Percentiles rank a stretch among this genome's conserved stretches.
These are phyloP conservation scores for Yponomeuta sedellus DNA, from an alignment of 2,888 invertebrate genomes.

Conservation along the genomic window DNA sequence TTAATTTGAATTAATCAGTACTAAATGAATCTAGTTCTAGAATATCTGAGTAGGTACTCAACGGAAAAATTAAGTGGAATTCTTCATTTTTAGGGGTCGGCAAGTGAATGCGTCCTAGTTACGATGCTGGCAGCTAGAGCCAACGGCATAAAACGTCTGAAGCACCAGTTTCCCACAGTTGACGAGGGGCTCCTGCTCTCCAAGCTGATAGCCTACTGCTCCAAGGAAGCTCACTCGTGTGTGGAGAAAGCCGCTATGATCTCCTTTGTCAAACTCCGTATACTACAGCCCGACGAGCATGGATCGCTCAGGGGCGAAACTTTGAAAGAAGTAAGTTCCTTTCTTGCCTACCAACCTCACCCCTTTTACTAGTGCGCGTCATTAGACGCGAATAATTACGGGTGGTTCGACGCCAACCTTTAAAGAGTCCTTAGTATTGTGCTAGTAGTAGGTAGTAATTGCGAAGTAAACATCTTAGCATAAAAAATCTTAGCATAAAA, in stretches of 20 bases:
- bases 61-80: not conserved
- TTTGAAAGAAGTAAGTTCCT: conserved; percentile 80
- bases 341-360: not conserved
- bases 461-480: no score
- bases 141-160: conserved; percentile 89
- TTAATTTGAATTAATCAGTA: not conserved
- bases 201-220: conserved; percentile 95
- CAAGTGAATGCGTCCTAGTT: conserved; percentile 96
- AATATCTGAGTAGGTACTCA: not conserved
- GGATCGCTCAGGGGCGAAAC: conserved; percentile 88
- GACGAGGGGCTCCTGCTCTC: conserved; percentile 94
- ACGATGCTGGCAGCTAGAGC: conserved; percentile 94
- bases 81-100: conserved; percentile 84
- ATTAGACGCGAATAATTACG: not conserved
- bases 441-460: not conserved
- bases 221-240: conserved; percentile 93
- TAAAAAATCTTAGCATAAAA: no score
- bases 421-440: not conserved
- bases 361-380: not conserved
- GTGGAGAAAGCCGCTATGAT: conserved; percentile 97
- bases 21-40: not conserved
- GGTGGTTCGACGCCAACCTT: not conserved
- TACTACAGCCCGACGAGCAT: conserved; percentile 90
- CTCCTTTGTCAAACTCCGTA: conserved; percentile 91
- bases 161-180: conserved; percentile 88